Evolutionary conservation across 2,113 vertebrate genomes (phyloP), one percentile per base, ranked within the genome.

Genomic region (Esox niger): DNA sequence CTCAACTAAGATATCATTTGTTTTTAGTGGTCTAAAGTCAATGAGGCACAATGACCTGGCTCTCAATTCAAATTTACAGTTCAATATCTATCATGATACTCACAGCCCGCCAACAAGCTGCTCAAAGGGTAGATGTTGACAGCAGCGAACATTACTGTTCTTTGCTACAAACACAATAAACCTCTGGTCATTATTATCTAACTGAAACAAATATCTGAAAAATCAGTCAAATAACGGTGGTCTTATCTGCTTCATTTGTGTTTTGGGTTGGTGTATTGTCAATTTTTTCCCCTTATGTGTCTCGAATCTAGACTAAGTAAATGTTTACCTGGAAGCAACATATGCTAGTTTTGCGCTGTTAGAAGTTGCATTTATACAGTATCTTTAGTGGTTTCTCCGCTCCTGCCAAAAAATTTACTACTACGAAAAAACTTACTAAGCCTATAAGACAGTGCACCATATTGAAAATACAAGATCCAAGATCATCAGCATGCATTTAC

Each of bases 1-100:
- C 92, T 93, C 92, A 93, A 95, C 94, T 93, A 95, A 96, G 95
- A 97, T 95, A 96, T 97, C 94, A 97, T 95, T 95, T 95, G 96
- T 93, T 94, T 96, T 90, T 94, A 94, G 94, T 93, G 94, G 93
- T 91, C 94, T 93, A 92, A 94, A 95, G 95, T 96, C 95, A 96
- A 95, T 94, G 94, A 96, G 93, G 93, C 94, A 92, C 85, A 86
- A 90, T 97, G 96, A 97, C 96, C 95, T 84, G 91, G 93, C 94
- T 95, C 93, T 92, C 81, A 93, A 92, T 93, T 81, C 87, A 87
- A 90, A 94, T 93, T 94, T 92, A 94, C 90, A 94, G 92, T 94
- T 94, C 93, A 93, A 92, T 94, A 81, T 87, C 82, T 81, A 79
- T 88, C 86, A 87, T 75, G 79, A 82, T 67, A 59, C 82, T 84